Base-by-base conservation (phyloP, 1,140 invertebrate species). In the Ericerus pela region DNA sequence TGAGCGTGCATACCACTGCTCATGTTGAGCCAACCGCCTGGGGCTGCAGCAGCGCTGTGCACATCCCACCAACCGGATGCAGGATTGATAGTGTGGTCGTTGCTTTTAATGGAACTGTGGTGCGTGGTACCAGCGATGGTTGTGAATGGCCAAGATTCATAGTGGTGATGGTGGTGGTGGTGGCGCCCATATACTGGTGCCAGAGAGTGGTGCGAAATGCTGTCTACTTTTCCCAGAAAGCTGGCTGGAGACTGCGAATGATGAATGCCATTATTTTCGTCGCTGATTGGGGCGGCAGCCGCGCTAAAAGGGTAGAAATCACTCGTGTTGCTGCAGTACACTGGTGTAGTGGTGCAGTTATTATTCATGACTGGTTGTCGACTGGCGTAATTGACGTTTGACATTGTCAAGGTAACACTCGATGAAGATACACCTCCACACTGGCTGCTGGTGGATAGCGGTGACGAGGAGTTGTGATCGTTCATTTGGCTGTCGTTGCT, bases 71-170 rank as follows among this genome's bases (percentile, higher is more conserved):
- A 95, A 18, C 78, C 75, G 12, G 75, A 72, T 0, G 74, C 73
- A 0, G 74, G 73, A 59, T 76, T 75, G 59, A 76, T 75, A 30
- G 71, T 72, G 8, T 78, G 75, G 65, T 83, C 80, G 28, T 75
- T 73, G 31, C 79, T 81, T 68, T 90, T 92, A 60, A 86, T 83
- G 24, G 77, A 79, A 33, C 78, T 78, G 68, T 76, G 78, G 67
- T 77, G 78, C 0, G 78, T 76, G 0, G 82, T 79, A 14, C 79
- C 79, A 0, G 82, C 78, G 69, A 84, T 83, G 16, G 85, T 79
- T 69, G 93, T 93, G 71, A 96, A 96, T 3, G 91, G 88, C 93
- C 93, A 96, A 18, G 88, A 88, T 68, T 96, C 92, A 70, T 93
- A 92, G 0, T 88, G 88, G 66, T 90, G 88, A 52, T 91, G 73